Base-by-base conservation (phyloP, 2,888 invertebrate genomes). In the Eurytoma adleriae region DNA sequence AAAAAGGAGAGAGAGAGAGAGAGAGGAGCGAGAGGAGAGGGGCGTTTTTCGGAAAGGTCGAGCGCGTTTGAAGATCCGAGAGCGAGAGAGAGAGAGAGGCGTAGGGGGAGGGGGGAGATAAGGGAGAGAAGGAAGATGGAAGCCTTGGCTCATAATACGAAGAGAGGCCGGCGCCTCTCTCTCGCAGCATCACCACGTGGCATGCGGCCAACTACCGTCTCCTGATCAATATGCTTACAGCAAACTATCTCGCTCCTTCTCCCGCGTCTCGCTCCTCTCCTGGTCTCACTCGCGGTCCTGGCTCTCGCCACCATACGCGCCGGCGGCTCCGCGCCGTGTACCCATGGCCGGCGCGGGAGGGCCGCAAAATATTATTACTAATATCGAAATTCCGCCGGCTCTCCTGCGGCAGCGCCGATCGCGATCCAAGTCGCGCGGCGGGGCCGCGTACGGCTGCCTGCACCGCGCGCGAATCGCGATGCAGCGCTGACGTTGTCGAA, bases 161-260 rank as follows among this genome's bases (percentile, higher is more conserved):
- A 87, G 87, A 89, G 90, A 89, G 88, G 85, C 88, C 88, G 89
- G 89, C 90, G 89, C 88, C 71, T 77, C 77, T 71, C 69, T 88
- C 86, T 87, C 86, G 85, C 88, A 90, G 89, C 89, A 89, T 90
- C 89, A 89, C 90, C 89, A 90, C 89, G 90, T 90, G 90, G 90
- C 90, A 90, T 90, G 86, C 88, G 88, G 90, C 90, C 90, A 90
- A 90, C 90, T 90, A 90, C 89, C 87, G 89, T 89, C 90, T 89
- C 88, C 89, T 90, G 90, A 90, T 90, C 90, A 90, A 90, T 90
- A 90, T 90, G 90, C 90, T 90, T 89, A 89, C 88, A 87, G 88
- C 88, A 87, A 86, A 81, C 84, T 83, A 79, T 77, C 62, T 72
- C 75, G 67, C 79, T 83, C 83, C 87, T 85, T 85, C 84, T 84